Evolutionary conservation across 2,888 invertebrate genomes (phyloP).

Genomic region (Brachyptera risi): DNA sequence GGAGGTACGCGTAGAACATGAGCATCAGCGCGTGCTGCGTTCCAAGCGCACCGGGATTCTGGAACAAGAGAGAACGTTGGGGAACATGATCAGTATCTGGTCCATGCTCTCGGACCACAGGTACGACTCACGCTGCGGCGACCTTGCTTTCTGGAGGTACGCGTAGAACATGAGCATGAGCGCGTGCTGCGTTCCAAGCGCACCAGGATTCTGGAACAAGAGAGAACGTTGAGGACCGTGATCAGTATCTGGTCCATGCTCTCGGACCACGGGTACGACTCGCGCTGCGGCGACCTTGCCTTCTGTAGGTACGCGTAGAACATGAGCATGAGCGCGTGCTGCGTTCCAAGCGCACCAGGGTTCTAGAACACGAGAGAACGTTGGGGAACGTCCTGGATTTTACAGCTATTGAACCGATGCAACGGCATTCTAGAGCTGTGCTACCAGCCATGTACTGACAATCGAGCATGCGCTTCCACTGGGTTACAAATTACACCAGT

Average conservation of each 20-base stretch:
- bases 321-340: slow-evolving; percentile 67
- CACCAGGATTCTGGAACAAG: slow-evolving; percentile 38
- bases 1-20: slow-evolving; percentile 71
- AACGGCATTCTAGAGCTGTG: too few species aligned
- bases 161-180: slow-evolving; percentile 68
- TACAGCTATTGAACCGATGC: too few species aligned
- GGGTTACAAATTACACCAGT: too few species aligned
- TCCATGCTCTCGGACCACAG: slow-evolving; percentile 68
- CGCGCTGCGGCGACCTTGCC: slow-evolving; percentile 59
- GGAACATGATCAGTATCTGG: slow-evolving; percentile 53
- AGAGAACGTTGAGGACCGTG: slow-evolving; percentile 42
- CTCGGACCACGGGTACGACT: slow-evolving; percentile 60
- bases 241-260: slow-evolving; percentile 70
- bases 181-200: slow-evolving; percentile 58
- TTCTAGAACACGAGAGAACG: too few species aligned
- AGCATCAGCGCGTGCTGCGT: slow-evolving; percentile 67
- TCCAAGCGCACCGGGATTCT: slow-evolving; percentile 33
- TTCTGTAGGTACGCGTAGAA: slow-evolving; percentile 72
- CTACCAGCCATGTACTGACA: too few species aligned
- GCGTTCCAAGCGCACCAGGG: slow-evolving; percentile 44
- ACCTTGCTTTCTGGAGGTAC: slow-evolving; percentile 67
- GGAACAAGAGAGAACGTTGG: too few species aligned
- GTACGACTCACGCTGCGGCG: slow-evolving; percentile 57
- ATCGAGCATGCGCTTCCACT: too few species aligned
- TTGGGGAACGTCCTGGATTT: slow-evolving; percentile 43